Conservation (phyloP, 2,797 vertebrate genomes). For the Taenioides sp. region DNA sequence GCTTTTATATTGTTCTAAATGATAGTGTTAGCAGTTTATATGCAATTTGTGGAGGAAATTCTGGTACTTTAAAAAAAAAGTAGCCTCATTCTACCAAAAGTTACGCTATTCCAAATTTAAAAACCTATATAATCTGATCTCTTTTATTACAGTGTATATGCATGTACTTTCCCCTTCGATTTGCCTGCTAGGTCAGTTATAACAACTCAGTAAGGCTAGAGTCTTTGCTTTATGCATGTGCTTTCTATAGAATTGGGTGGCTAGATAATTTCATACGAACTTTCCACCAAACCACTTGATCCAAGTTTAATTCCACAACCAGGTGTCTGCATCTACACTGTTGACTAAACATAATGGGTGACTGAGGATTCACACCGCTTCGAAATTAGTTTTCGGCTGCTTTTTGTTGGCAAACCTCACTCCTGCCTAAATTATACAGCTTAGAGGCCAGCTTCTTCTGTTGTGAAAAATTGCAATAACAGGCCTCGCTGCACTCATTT, state of each 20-base stretch:
- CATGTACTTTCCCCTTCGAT: background rate
- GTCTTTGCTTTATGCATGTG: background rate
- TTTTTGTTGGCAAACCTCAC: constrained; percentile 16
- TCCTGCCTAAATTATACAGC: constrained; percentile 12
- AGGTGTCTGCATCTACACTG: constrained; percentile 14
- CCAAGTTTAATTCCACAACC: constrained; percentile 5
- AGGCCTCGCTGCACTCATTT: constrained; percentile 13
- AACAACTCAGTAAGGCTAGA: background rate
- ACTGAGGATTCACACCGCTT: constrained; percentile 7
- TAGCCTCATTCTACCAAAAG: too few species aligned
- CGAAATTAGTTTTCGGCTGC: constrained; percentile 13
- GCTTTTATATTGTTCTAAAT: too few species aligned
- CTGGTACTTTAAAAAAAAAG: too few species aligned
- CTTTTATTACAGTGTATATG: too few species aligned
- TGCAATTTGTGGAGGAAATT: too few species aligned
- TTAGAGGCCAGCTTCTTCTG: constrained; percentile 9
- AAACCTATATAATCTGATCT: too few species aligned
- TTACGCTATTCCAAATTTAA: too few species aligned
- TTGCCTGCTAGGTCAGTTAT: background rate
- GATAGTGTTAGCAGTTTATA: too few species aligned
- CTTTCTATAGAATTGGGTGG: background rate
- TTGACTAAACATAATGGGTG: constrained; percentile 18
- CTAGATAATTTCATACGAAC: background rate
- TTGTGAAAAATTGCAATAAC: constrained; percentile 13
- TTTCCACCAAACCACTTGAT: constrained; percentile 3